A percentile compares a stretch with the other conserved stretches of the same genome.
These are phyloP conservation scores for Tautogolabrus adspersus DNA, from an alignment of 2,113 vertebrate species.

Conservation along the genomic window DNA sequence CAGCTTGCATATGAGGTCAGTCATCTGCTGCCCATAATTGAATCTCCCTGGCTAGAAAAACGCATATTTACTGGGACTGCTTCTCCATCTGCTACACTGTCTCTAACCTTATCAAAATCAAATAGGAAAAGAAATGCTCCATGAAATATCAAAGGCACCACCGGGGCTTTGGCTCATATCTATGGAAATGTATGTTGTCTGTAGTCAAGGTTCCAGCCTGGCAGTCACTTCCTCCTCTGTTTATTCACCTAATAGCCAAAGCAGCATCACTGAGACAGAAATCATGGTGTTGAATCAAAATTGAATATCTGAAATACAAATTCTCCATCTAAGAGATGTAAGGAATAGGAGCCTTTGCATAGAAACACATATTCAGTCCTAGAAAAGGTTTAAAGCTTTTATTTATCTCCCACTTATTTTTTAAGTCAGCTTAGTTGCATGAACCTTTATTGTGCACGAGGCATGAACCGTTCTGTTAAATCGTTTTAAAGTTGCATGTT, in stretches of 20 bases:
- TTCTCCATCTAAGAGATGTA: slow-evolving; percentile 1
- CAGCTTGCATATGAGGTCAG: slow-evolving; percentile 49
- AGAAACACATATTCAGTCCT: too few relatives aligned
- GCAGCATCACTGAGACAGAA: background rate
- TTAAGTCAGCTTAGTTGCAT: too few relatives aligned
- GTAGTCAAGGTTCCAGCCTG: slow-evolving; percentile 36
- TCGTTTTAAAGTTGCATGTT: background rate
- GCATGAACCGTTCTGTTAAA: slow-evolving; percentile 1
- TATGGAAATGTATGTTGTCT: slow-evolving; percentile 72
- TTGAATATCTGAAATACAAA: background rate
- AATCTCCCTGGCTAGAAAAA: slow-evolving; percentile 45
- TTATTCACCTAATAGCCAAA: slow-evolving; percentile 27
- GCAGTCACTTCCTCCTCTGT: slow-evolving; percentile 8
- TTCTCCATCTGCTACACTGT: slow-evolving; percentile 46
- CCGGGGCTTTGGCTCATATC: slow-evolving; percentile 64
- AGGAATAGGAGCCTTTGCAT: background rate
- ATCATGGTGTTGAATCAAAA: background rate
- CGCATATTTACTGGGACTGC: slow-evolving; percentile 47
- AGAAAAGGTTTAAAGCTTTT: too few relatives aligned
- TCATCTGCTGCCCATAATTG: slow-evolving; percentile 67
- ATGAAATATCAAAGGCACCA: slow-evolving; percentile 62
- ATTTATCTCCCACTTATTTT: background rate
- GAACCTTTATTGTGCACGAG: background rate
- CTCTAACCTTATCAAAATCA: slow-evolving; percentile 71
- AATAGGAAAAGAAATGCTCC: slow-evolving; percentile 57